Conservation (phyloP, 1,140 invertebrate genomes). For the Sycobia sp. region DNA sequence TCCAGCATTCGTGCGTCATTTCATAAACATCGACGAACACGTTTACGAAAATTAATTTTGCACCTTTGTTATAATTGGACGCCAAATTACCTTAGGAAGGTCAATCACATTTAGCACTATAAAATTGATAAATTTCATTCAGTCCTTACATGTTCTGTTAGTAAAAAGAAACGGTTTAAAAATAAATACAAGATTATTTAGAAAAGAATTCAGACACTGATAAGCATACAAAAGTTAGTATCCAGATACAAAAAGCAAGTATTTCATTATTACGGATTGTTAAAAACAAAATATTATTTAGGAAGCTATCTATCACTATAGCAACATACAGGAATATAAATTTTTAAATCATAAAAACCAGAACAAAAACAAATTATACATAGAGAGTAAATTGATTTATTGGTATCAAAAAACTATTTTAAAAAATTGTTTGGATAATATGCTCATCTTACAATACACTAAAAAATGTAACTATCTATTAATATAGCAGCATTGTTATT, state of each 20-base stretch:
- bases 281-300: no score
- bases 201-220: neutral
- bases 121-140: constrained; percentile 9
- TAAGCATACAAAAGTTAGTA: neutral
- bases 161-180: constrained; percentile 9
- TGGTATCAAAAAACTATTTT: no score
- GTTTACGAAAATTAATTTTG: constrained; percentile 24
- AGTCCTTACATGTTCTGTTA: constrained; percentile 1
- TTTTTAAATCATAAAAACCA: no score
- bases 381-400: no score
- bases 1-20: constrained; percentile 36
- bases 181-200: no score
- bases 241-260: neutral
- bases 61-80: constrained; percentile 27
- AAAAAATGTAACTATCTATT: no score
- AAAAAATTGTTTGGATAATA: no score
- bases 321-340: no score
- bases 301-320: no score
- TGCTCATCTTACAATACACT: no score
- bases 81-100: constrained; percentile 31
- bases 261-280: neutral
- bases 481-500: no score
- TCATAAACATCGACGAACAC: constrained; percentile 23
- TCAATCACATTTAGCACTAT: constrained; percentile 13
- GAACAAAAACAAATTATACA: no score